Evolutionary conservation across 1,140 invertebrate species (phyloP), one percentile per base, ranked within the genome.

Genomic region (Lucilia cuprina): DNA sequence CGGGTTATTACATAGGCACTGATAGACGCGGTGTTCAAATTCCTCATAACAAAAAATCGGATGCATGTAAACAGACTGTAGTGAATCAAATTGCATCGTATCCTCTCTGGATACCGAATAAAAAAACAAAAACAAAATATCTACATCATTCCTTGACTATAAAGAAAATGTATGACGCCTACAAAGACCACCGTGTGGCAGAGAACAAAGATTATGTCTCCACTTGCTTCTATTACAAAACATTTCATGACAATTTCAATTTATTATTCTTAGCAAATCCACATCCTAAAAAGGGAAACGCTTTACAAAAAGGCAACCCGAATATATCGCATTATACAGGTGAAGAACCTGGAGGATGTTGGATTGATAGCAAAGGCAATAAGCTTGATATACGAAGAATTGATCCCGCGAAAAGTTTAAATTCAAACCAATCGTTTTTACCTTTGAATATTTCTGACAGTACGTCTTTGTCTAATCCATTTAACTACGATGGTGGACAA

Each of bases 231-330:
- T 85, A 83, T 21, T 75, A 75, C 4, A 83, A 34, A 13, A n/a
- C 83, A 21, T 85, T 85, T 25, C 84, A 85, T 83, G 50, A 83
- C 10, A 74, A 85, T 74, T 85, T 83, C 47, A 47, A n/a, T 70
- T 25, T 80, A 50, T 49, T 30, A 4, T 80, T 80, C 13, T 10
- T 80, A 19, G 17, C 41, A 0, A 19, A 80, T 49, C 77, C 77
- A 2, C n/a, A 80, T 7, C 77, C 77, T 2, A 80, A 80, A 30
- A 47, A 49, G 9, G 41, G 77, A 21, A 8, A 47, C 49, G 41
- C n/a, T 49, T 25, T 50, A 10, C 19, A 19, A 21, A 80, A 80
- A 49, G n/a, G 14, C 8, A 78, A 80, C 49, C 77, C 77, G 0
- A 80, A 80, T 80, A 50, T 80, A 50, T 80, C 77, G 9, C 77